Evolutionary conservation across 2,113 vertebrate species (phyloP), one percentile per base, ranked within the genome.

Genomic region (Nerophis lumbriciformis): DNA sequence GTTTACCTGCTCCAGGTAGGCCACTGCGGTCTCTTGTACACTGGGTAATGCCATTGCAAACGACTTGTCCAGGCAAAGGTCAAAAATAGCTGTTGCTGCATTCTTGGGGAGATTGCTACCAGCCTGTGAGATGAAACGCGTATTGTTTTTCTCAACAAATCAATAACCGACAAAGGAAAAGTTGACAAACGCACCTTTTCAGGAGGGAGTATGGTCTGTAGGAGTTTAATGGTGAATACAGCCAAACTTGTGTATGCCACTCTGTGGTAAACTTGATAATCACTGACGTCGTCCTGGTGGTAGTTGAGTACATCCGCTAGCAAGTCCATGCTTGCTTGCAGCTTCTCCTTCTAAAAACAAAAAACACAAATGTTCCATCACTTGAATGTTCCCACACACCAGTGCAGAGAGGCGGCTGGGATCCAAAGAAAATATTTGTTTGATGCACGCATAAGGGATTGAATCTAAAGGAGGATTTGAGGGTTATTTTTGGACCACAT

Each of bases 1-100:
- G 85, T 91, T 93, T 77, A 92, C 89, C 83, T 98, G 96, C 68
- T 99, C 97, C 86, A 99, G 82, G 71, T 95, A 99, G 49, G 94
- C 93, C 75, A 91, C 89, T 16, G 90, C 64, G 0, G 94, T 87
- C 63, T 96, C 94, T 0, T 95, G 93, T 66, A 93, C 68, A 69
- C 84, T 89, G 72, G 94, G 93, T 66, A 94, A 94, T 48, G 90
- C 88, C 81, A 88, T 77, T 50, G 91, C 92, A 71, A 98, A 79
- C n/a, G 94, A 85, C 60, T 90, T 58, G 56, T 99, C 95, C 91
- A 98, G 72, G 66, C 92, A 92, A 19, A 98, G 78, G 49, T 93
- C 81, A 69, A 95, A 94, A 56, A 99, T 80, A 42, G 93, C 92
- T 0, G 88, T 83, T 76, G 87, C 89, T 68, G 92, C 76, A 59